These are phyloP conservation scores for Misgurnus anguillicaudatus DNA, from an alignment of 2,113 vertebrate species.

Conservation along the genomic window DNA sequence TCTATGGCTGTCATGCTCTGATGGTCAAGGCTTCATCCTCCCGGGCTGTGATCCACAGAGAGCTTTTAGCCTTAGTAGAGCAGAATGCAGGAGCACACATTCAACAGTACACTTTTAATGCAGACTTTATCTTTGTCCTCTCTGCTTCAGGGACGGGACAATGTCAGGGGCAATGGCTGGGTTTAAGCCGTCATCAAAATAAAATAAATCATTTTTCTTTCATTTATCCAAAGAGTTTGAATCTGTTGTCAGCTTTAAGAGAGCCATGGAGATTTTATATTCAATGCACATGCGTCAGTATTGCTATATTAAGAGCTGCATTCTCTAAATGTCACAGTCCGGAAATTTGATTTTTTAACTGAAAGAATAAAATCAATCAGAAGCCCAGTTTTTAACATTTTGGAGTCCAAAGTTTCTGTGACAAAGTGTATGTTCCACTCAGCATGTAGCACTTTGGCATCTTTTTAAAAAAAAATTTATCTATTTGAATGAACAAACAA, in stretches of 20 bases:
- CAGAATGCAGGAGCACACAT: constrained; percentile 20
- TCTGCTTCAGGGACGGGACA: neutral
- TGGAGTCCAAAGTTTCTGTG: neutral
- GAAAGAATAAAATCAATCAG: neutral
- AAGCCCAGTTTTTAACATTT: neutral
- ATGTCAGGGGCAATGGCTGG: neutral
- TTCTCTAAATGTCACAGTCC: neutral
- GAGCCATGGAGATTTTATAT: neutral
- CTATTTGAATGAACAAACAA: no score
- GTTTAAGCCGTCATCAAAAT: neutral
- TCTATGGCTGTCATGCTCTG: constrained; percentile 35
- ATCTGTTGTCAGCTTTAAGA: neutral
- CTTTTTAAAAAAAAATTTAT: no score
- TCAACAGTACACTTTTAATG: constrained; percentile 2
- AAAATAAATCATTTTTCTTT: neutral
- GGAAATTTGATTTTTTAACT: neutral
- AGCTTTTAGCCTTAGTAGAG: constrained; percentile 32
- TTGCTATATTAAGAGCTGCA: neutral
- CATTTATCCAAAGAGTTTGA: neutral
- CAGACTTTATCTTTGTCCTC: neutral
- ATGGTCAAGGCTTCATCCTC: constrained; percentile 41
- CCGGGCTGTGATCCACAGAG: constrained; percentile 33
- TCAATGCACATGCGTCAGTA: neutral
- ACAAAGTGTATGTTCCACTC: no score
- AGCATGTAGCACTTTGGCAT: no score